Percentiles rank a stretch among this genome's conserved stretches.
Conservation (phyloP, 2,113 vertebrate genomes). For the Sapayoa aenigma region DNA sequence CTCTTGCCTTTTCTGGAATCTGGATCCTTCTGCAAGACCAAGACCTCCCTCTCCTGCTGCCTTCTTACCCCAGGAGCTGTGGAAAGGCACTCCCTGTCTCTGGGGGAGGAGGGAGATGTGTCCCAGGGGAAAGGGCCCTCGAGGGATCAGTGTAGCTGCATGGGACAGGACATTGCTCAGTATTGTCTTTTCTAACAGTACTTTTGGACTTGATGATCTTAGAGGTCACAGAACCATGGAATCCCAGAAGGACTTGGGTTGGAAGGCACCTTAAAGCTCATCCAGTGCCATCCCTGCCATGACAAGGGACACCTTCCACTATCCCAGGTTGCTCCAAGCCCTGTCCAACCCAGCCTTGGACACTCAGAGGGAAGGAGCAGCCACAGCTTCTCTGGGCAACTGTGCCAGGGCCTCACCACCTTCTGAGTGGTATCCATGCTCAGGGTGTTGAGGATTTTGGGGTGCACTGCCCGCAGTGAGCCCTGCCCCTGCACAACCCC, state of each 20-base stretch:
- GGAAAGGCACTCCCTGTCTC: background rate
- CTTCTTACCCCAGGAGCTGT: background rate
- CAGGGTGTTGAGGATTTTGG: background rate
- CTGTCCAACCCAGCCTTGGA: background rate
- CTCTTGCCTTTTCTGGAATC: background rate
- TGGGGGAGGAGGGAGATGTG: background rate
- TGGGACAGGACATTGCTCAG: background rate
- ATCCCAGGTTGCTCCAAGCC: no score
- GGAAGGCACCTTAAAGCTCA: fast-evolving
- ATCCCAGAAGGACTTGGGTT: fast-evolving
- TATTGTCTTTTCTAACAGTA: background rate
- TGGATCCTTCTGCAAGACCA: background rate
- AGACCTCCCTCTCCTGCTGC: background rate
- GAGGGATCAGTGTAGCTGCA: background rate
- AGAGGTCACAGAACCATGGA: background rate
- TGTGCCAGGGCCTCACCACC: background rate
- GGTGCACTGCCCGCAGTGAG: background rate
- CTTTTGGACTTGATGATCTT: background rate
- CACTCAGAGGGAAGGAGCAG: background rate
- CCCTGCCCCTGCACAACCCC: background rate
- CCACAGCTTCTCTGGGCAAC: background rate
- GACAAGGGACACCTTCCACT: background rate
- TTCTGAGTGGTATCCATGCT: background rate
- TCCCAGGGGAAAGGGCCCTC: background rate
- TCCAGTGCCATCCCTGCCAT: background rate